Evolutionary conservation across 2,113 vertebrate species (phyloP).

Genomic region (Hepsetus odoe): DNA sequence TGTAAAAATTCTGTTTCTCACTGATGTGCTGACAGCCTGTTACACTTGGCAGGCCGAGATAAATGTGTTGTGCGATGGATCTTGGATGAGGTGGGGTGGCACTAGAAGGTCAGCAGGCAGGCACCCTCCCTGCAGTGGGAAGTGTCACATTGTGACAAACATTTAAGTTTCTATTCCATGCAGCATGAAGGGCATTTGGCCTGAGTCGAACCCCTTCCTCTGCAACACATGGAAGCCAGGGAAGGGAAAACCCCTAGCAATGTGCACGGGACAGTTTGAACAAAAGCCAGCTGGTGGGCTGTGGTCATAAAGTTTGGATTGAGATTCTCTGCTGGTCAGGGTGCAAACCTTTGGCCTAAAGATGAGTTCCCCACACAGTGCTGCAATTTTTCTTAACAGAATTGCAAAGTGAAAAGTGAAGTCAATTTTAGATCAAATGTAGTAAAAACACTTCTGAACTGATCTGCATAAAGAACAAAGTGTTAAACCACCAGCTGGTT

Average conservation of each 20-base stretch:
- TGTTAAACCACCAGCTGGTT: too few relatives aligned
- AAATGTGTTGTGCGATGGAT: constrained; percentile 30
- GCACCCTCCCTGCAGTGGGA: constrained; percentile 10
- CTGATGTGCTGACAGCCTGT: constrained; percentile 33
- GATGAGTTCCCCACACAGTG: not conserved
- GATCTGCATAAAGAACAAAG: too few relatives aligned
- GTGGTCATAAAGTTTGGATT: constrained; percentile 17
- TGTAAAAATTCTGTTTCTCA: not conserved
- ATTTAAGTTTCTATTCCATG: not conserved
- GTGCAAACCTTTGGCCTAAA: not conserved
- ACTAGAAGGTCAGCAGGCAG: constrained; percentile 40
- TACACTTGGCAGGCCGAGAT: constrained; percentile 45
- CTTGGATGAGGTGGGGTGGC: constrained; percentile 1
- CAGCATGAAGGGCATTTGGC: constrained; percentile 12
- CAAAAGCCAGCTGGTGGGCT: not conserved
- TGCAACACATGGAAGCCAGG: not conserved
- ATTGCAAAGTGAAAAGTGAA: not conserved
- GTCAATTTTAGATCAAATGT: too few relatives aligned
- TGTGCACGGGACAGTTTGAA: not conserved
- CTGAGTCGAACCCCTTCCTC: not conserved
- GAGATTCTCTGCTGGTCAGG: constrained; percentile 19
- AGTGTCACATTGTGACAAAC: constrained; percentile 31
- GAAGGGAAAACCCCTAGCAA: constrained; percentile 3
- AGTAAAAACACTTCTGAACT: too few relatives aligned
- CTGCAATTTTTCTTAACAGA: too few relatives aligned